Conservation (phyloP, 2,888 invertebrate genomes). For the Abrostola triplasia region DNA sequence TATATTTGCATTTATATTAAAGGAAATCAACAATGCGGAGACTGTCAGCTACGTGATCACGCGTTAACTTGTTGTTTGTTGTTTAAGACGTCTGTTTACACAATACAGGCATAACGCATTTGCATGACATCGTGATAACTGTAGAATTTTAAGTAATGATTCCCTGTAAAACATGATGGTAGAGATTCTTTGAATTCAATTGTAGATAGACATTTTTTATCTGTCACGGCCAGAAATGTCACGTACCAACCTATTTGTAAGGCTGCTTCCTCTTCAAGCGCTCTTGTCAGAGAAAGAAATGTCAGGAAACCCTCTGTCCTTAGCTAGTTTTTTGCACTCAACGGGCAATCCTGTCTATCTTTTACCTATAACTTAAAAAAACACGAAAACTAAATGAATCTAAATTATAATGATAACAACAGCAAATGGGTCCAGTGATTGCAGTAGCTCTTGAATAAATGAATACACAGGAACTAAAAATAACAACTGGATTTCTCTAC, state of each 20-base stretch:
- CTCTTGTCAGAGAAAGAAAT: too few relatives aligned
- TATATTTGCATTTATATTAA: conserved; percentile 54
- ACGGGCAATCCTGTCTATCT: not conserved
- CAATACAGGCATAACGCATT: not conserved
- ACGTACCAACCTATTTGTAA: too few relatives aligned
- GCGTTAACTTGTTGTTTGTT: conserved; percentile 4
- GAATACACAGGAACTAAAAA: not conserved
- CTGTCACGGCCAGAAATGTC: too few relatives aligned
- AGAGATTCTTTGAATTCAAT: too few relatives aligned
- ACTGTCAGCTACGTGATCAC: conserved; percentile 26
- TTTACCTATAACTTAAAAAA: too few relatives aligned
- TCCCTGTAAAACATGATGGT: too few relatives aligned
- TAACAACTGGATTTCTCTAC: not conserved
- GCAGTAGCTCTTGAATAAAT: not conserved
- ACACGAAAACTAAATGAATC: too few relatives aligned
- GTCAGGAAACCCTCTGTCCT: too few relatives aligned
- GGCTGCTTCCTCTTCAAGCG: too few relatives aligned
- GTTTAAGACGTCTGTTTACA: not conserved
- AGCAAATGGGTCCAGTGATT: not conserved
- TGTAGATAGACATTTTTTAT: too few relatives aligned
- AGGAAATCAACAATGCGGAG: conserved; percentile 43
- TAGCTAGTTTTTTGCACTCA: not conserved
- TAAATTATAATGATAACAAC: not conserved
- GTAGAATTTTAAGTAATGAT: too few relatives aligned
- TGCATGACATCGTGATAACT: not conserved